These are phyloP conservation scores for Trachops cirrhosus DNA, from an alignment of 2,797 vertebrate genomes.

Conservation along the genomic window DNA sequence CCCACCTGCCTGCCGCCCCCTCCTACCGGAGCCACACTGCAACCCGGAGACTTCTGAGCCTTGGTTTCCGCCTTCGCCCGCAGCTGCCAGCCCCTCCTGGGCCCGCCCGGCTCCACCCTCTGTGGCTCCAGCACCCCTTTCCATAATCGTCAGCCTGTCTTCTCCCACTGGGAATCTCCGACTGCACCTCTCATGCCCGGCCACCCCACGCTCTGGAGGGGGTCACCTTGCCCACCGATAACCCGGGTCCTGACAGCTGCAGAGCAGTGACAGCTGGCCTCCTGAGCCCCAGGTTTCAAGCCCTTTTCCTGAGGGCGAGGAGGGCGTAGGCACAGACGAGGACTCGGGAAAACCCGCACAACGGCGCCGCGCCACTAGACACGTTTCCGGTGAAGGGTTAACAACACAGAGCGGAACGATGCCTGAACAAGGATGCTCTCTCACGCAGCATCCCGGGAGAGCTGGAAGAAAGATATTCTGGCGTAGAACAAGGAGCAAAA, in stretches of 20 bases:
- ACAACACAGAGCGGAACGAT: not conserved
- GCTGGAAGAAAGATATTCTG: not conserved
- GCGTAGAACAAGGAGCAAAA: not conserved
- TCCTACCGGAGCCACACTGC: not conserved
- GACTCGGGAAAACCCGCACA: not conserved
- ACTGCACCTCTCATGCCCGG: not conserved
- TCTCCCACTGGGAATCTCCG: not conserved
- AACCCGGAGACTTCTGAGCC: not conserved
- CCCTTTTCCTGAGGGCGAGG: not conserved
- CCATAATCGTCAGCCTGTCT: fast-evolving
- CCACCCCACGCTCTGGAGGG: not conserved
- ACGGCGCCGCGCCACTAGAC: not conserved
- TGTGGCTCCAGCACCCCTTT: fast-evolving
- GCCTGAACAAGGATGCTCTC: not conserved
- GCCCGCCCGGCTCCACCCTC: not conserved
- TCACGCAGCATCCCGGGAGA: not conserved
- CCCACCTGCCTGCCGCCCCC: not conserved
- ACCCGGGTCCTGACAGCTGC: not conserved
- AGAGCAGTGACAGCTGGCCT: too few species aligned
- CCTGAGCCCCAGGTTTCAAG: not conserved
- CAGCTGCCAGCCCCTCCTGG: too few species aligned
- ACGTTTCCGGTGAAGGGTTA: fast-evolving
- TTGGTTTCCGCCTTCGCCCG: not conserved
- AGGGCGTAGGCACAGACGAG: not conserved
- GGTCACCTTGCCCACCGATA: not conserved